Base-by-base conservation (phyloP, 2,888 invertebrate species). In the Pemphredon lugubris region DNA sequence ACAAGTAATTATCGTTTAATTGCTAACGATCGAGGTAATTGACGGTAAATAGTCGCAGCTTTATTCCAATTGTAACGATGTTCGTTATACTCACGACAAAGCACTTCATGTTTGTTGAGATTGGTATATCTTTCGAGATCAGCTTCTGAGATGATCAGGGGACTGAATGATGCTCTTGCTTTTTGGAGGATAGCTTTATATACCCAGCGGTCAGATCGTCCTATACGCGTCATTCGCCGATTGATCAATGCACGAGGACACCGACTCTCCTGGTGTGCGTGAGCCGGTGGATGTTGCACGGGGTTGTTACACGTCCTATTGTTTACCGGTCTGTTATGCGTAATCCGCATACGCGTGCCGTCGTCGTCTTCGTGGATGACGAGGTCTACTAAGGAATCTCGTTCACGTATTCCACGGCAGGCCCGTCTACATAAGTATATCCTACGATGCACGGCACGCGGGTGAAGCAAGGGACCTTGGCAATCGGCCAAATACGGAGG, bases 401-500 rank as follows among this genome's bases (percentile, higher is more conserved):
- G 74, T 73, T 73, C 75, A 71, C 72, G 73, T 79, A 80, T 76
- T 81, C 75, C 58, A 48, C 54, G 53, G 66, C 74, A 54, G 47
- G 21, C 47, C 37, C 60, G 26, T 60, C 61, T 66, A 75, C 65
- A n/a, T n/a, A n/a, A n/a, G n/a, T n/a, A n/a, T n/a, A 69, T 66
- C 51, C 70, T 63, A 55, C 53, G 61, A 61, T 64, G 51, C 75
- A 67, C 34, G 67, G 50, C 67, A 69, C 67, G 48, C 75, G 73
- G 72, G 55, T 84, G 80, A 78, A 75, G 82, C 81, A 84, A 84
- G 81, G 77, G 82, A 84, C 86, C 86, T 87, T 87, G 87, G 86
- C 85, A 78, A 78, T 82, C 79, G 67, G 79, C 87, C 87, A 87
- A 85, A 82, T 78, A 82, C 82, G 79, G 82, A 81, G 76, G 81